phyloP scores from a whole-genome alignment of 2,888 invertebrate species.

The Azorinus chamasolen region DNA sequence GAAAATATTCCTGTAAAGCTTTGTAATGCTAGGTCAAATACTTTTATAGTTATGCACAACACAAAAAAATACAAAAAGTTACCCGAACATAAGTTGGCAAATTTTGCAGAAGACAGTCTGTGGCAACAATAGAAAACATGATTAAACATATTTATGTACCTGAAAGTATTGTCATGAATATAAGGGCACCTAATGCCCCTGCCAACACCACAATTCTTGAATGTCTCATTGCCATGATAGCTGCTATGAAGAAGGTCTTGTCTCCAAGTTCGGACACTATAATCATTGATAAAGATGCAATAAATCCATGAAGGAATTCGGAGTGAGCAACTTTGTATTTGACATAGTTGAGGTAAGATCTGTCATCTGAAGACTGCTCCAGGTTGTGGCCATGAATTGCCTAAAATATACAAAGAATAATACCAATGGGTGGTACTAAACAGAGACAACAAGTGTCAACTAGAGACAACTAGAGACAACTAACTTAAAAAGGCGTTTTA shows the following conservation, averaged over 20 bases:
- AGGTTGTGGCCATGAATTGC: constrained; percentile 48
- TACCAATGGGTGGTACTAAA: no score
- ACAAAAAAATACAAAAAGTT: no score
- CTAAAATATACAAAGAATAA: constrained; percentile 39
- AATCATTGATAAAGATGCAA: constrained; percentile 98
- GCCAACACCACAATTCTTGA: constrained; percentile 96
- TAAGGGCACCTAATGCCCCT: constrained; percentile 97
- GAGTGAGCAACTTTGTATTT: constrained; percentile 73
- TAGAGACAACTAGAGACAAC: no score
- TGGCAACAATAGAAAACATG: no score
- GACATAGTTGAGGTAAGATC: constrained; percentile 58
- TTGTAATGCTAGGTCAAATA: no score
- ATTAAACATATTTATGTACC: no score
- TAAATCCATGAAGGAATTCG: constrained; percentile 96
- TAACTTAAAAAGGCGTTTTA: no score
- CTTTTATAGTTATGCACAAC: no score
- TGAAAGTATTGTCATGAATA: constrained; percentile 97
- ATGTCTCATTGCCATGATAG: constrained; percentile 99
- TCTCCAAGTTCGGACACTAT: constrained; percentile 99
- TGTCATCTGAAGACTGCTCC: constrained; percentile 67
- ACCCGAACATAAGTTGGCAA: no score
- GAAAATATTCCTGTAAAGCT: no score
- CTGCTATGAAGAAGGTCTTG: constrained; percentile 99
- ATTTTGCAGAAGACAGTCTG: no score
- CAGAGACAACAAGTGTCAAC: no score